Base-by-base conservation (phyloP, 1,140 invertebrate genomes). In the Pogonus chalceus region DNA sequence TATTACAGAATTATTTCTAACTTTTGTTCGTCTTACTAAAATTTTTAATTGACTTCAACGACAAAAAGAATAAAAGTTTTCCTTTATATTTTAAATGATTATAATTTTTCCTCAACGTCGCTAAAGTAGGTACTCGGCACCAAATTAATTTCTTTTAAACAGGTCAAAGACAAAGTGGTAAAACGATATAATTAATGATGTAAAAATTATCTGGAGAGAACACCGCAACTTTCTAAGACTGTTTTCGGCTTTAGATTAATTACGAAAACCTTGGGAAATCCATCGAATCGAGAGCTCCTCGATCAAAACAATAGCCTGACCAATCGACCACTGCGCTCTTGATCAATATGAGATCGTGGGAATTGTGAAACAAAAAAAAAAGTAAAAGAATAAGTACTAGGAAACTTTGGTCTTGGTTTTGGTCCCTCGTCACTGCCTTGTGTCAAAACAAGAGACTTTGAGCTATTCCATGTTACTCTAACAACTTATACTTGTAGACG, bases 271-370 rank as follows among this genome's bases (percentile, higher is more conserved):
- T 43, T 43, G 9, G 18, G 18, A 14, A 43, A 12, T 16, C 37
- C 37, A 31, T 43, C 37, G 18, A 4, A 7, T 10, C 3, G 9
- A 16, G 4, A 12, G 9, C 9, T 43, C 18, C 37, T 43, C 37
- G 37, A 43, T 43, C 37, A 43, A 43, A 43, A 43, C 37, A 43
- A 43, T 43, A 18, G 18, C 18, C 18, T 43, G 37, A 43, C 37
- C 37, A 43, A 43, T 43, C 26, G 26, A 7, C 7, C 26, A 31
- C 26, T 7, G 26, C 18, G 9, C 18, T 43, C 18, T 7, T 43
- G 37, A 43, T 43, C 37, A 43, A 43, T 43, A 43, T 16, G 18
- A 43, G 14, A 31, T 14, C 26, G 26, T 31, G 26, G 4, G 26
- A 31, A 31, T 4, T 31, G 26, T 7, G 26, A 7, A 4, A 31